phyloP scores from a whole-genome alignment of 2,113 vertebrate species.

The Psophia crepitans region DNA sequence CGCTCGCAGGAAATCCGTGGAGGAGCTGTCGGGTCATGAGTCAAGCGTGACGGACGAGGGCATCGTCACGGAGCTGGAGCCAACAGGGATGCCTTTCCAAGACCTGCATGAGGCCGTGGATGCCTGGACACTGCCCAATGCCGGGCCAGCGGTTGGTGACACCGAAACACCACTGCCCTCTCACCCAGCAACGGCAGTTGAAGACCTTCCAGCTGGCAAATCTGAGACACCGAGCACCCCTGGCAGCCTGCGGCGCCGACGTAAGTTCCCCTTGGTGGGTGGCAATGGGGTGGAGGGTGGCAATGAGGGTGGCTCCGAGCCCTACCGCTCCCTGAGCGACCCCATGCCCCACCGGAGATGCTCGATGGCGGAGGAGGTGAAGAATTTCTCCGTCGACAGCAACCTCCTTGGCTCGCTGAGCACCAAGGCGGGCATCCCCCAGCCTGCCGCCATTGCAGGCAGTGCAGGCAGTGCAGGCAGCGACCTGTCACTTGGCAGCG shows the following conservation, averaged over 20 bases:
- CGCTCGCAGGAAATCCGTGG: conserved; percentile 75
- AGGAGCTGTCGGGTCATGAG: conserved; percentile 91
- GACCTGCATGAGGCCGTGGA: conserved; percentile 75
- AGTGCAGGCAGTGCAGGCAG: conserved; percentile 86
- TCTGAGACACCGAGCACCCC: conserved; percentile 83
- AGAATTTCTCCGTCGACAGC: conserved; percentile 92
- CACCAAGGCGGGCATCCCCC: conserved; percentile 77
- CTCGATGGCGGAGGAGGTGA: conserved; percentile 78
- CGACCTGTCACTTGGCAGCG: conserved; percentile 90
- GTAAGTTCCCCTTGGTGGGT: conserved; percentile 85
- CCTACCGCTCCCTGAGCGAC: conserved; percentile 92
- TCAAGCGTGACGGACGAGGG: conserved; percentile 94
- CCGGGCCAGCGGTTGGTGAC: not conserved
- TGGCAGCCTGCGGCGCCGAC: conserved; percentile 82
- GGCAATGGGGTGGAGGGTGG: conserved; percentile 81
- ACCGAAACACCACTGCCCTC: not conserved
- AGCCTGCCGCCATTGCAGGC: conserved; percentile 69
- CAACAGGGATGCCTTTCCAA: conserved; percentile 62
- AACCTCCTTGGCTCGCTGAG: conserved; percentile 89
- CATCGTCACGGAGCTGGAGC: conserved; percentile 91
- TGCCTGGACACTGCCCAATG: conserved; percentile 71
- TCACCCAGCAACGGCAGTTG: not conserved
- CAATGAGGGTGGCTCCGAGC: conserved; percentile 72
- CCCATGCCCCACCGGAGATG: conserved; percentile 91
- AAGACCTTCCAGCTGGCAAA: conserved; percentile 63